A percentile compares a stretch with the other conserved stretches of the same genome.
These are phyloP conservation scores for Cryptotermes secundus DNA, from an alignment of 1,140 invertebrate species.

Conservation along the genomic window DNA sequence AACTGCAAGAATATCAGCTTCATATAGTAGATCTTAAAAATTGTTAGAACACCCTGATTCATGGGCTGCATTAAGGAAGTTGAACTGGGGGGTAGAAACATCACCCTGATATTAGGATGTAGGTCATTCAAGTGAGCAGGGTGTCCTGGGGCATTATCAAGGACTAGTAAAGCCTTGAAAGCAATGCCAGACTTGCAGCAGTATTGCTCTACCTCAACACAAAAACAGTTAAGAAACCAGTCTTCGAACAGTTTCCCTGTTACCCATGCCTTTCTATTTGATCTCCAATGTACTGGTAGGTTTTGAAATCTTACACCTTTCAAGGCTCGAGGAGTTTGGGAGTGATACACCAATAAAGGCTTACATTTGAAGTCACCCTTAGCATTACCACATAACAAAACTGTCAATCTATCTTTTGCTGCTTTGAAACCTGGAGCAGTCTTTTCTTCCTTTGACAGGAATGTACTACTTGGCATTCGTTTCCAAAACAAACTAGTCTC, in stretches of 20 bases:
- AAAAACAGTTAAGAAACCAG: slow-evolving; percentile 45
- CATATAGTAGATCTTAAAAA: neutral
- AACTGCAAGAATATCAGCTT: neutral
- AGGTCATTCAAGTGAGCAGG: slow-evolving; percentile 39
- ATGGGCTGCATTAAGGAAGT: slow-evolving; percentile 51
- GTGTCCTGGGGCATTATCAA: slow-evolving; percentile 51
- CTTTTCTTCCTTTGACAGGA: slow-evolving; percentile 46
- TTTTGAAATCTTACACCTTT: slow-evolving; percentile 45
- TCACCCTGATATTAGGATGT: slow-evolving; percentile 46
- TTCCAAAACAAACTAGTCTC: slow-evolving; percentile 52
- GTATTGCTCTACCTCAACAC: slow-evolving; percentile 43
- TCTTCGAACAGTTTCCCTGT: slow-evolving; percentile 46
- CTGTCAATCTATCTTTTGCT: slow-evolving; percentile 49
- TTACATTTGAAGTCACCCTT: slow-evolving; percentile 49
- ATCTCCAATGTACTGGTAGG: slow-evolving; percentile 47
- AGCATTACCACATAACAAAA: slow-evolving; percentile 49
- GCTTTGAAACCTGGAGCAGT: slow-evolving; percentile 47
- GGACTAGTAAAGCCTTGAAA: slow-evolving; percentile 50
- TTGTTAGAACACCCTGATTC: slow-evolving; percentile 48
- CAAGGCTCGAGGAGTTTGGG: slow-evolving; percentile 47
- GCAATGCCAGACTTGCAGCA: slow-evolving; percentile 43
- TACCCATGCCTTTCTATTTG: slow-evolving; percentile 50
- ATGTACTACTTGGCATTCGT: slow-evolving; percentile 49
- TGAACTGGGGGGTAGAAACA: slow-evolving; percentile 45
- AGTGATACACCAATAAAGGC: slow-evolving; percentile 49